A percentile compares a stretch with the other conserved stretches of the same genome.
Conservation (phyloP, 2,113 vertebrate genomes). For the Dicaeum eximium region DNA sequence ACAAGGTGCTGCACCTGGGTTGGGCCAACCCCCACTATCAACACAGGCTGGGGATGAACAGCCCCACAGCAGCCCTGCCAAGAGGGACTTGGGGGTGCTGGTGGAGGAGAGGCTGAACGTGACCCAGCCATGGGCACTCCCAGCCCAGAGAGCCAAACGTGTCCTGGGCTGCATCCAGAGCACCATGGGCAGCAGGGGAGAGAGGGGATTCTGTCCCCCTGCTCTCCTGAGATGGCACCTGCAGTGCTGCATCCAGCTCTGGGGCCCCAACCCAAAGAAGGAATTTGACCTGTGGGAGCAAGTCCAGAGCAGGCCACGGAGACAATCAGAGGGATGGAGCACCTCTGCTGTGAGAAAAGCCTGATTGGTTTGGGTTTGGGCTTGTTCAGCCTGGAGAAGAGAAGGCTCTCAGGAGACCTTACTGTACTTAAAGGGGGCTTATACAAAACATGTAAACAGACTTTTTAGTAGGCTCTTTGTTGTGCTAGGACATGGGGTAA, state of each 20-base stretch:
- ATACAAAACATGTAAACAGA: neutral
- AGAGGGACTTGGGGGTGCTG: neutral
- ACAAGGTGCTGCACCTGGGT: neutral
- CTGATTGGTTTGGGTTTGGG: neutral
- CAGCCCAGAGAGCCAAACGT: neutral
- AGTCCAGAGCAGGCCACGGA: neutral
- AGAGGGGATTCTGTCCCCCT: neutral
- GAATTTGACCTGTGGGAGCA: accelerated
- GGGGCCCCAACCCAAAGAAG: accelerated
- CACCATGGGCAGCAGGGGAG: accelerated
- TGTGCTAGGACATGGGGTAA: accelerated
- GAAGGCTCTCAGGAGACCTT: accelerated
- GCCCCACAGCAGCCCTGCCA: neutral
- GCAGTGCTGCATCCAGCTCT: neutral
- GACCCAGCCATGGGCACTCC: neutral
- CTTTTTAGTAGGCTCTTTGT: neutral
- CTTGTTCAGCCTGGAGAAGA: neutral
- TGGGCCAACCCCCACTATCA: neutral
- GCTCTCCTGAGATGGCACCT: neutral
- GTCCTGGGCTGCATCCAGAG: neutral
- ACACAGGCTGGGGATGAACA: neutral
- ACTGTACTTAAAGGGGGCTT: neutral
- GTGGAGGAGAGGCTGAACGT: neutral
- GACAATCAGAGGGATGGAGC: no score
- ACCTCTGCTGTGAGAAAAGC: neutral